A percentile compares a stretch with the other conserved stretches of the same genome.
These are phyloP conservation scores for Callipepla squamata DNA, from an alignment of 2,113 vertebrate species.

Conservation along the genomic window DNA sequence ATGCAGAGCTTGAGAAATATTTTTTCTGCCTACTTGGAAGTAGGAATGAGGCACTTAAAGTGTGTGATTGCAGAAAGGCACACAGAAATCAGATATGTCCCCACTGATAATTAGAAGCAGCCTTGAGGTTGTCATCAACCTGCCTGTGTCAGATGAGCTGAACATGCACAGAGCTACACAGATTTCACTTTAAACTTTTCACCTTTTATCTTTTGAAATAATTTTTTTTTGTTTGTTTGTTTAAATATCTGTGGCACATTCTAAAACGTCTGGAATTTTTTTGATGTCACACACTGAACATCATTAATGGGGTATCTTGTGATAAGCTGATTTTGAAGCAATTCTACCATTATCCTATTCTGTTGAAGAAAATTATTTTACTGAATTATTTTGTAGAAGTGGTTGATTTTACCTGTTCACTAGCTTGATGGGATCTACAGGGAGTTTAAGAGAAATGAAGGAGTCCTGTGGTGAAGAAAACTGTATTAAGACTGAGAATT, in stretches of 20 bases:
- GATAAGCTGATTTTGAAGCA: background rate
- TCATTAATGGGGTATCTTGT: background rate
- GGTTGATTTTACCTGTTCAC: background rate
- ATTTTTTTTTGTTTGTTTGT: background rate
- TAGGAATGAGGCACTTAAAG: background rate
- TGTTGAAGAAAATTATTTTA: background rate
- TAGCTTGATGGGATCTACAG: background rate
- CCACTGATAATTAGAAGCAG: conserved; percentile 3
- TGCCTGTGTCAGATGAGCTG: conserved; percentile 30
- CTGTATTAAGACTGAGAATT: background rate
- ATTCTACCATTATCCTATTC: background rate
- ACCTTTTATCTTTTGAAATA: background rate
- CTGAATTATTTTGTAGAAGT: background rate
- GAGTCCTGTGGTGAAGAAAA: background rate
- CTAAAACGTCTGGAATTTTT: background rate
- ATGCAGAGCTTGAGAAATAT: background rate
- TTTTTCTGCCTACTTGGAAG: background rate
- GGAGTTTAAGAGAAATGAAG: background rate
- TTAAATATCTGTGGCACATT: background rate
- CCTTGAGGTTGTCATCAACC: conserved; percentile 55
- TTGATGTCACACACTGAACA: background rate
- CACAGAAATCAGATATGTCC: background rate
- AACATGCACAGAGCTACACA: background rate
- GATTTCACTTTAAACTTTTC: background rate
- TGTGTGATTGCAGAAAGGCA: background rate